Conservation (phyloP, 2,113 vertebrate species). For the Oenanthe melanoleuca region DNA sequence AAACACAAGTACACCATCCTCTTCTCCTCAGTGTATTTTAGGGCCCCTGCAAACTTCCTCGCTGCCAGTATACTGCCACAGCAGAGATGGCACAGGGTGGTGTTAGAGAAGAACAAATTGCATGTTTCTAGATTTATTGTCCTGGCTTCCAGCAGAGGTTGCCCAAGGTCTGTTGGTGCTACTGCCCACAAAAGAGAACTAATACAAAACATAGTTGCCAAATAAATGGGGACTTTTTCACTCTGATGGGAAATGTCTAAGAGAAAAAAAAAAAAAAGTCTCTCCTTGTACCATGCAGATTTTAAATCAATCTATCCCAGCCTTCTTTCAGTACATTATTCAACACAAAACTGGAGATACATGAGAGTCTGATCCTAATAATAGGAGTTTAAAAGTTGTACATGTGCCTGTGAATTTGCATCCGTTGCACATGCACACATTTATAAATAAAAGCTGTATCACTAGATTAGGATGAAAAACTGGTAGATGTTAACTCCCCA, state of each 20-base stretch:
- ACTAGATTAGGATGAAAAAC: not conserved
- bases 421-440: not conserved
- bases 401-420: not conserved
- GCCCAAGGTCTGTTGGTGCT: not conserved
- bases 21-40: not conserved
- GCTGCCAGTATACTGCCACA: not conserved
- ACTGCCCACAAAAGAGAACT: not conserved
- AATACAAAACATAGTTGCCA: not conserved
- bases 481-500: not conserved
- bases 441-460: not conserved
- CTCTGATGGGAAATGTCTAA: not conserved
- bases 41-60: not conserved
- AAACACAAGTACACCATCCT: not conserved
- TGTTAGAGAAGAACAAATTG: not conserved
- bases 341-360: not conserved
- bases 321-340: not conserved
- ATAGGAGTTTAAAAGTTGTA: not conserved
- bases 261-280: conserved; percentile 31
- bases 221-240: not conserved
- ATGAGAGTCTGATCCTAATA: not conserved
- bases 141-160: not conserved
- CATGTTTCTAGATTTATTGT: not conserved
- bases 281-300: not conserved
- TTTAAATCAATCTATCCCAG: not conserved
- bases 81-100: not conserved